Base-by-base conservation (phyloP, 2,888 invertebrate species). In the Caenorhabditis parvicauda region DNA sequence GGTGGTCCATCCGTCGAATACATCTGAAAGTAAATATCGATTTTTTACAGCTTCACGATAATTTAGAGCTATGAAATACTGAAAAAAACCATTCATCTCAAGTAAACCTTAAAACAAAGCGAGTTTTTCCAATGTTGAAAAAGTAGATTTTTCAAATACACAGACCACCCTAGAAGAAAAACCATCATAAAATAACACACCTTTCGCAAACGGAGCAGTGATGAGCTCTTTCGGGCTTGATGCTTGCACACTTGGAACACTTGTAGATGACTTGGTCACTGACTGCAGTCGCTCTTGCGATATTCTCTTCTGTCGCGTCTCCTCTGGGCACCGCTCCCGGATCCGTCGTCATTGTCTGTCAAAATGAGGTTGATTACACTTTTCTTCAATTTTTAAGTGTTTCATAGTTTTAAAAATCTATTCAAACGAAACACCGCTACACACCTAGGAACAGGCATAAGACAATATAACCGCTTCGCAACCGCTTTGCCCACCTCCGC, bases 191-290 rank as follows among this genome's bases (percentile, higher is more conserved):
- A 12, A 12, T 43, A 3, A 67, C 52, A 43, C 71, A 67, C 38
- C 71, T 27, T 6, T 19, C n/a, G n/a, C 25, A 41, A 89, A 75
- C 88, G 86, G 75, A 76, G 83, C 93, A 94, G 81, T 94, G 94
- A 85, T 94, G 94, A 0, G 94, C 94, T 59, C 94, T 86, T 76
- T 92, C 92, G 0, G 94, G 94, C 82, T 94, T 94, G 74, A 94
- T 92, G 81, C 91, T 91, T 83, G 91, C 92, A 83, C 94, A 95
- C 82, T 94, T 94, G 4, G 91, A 90, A 82, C 94, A 95, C 82
- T 77, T 93, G 83, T 91, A 93, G 77, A 93, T 89, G 62, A 93
- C 89, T 83, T 92, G 56, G 14, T 47, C 65, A 27, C 42, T 61
- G 17, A 63, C 42, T n/a, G 63, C 50, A 45, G 71, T 69, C 89